phyloP scores from a whole-genome alignment of 2,113 vertebrate genomes.

The Sylvia atricapilla region DNA sequence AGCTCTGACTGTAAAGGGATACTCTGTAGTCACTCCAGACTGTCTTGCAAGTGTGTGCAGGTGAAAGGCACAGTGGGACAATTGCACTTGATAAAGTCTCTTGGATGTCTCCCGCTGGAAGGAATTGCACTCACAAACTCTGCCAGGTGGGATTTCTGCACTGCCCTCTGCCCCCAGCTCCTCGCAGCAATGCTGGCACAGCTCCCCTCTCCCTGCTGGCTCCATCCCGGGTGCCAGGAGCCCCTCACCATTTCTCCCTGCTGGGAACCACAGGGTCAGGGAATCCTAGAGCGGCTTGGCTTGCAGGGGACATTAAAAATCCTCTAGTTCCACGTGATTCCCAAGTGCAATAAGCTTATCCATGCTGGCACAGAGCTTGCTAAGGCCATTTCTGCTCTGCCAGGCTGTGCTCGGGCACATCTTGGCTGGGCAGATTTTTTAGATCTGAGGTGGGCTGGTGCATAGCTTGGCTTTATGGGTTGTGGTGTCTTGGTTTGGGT shows the following conservation, averaged over 20 bases:
- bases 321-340: not conserved
- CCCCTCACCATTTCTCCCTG: not conserved
- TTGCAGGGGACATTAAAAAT: not conserved
- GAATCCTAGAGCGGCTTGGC: not conserved
- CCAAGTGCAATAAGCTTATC: not conserved
- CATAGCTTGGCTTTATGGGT: rapidly evolving
- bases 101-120: conserved; percentile 38
- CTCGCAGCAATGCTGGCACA: not conserved
- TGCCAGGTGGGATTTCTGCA: not conserved
- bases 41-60: conserved; percentile 10
- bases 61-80: conserved; percentile 49
- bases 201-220: not conserved
- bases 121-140: not conserved
- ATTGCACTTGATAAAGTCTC: conserved; percentile 58
- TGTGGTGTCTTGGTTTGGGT: not conserved
- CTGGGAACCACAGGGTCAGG: rapidly evolving
- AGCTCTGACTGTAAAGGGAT: conserved; percentile 69
- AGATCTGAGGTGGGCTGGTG: rapidly evolving
- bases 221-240: not conserved
- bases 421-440: not conserved
- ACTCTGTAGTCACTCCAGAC: conserved; percentile 47
- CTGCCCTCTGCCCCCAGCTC: conserved; percentile 36
- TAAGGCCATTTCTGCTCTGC: rapidly evolving
- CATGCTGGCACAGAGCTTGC: not conserved
- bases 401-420: rapidly evolving